These are phyloP conservation scores for Sebastes minor DNA, from an alignment of 2,797 vertebrate genomes.

Conservation along the genomic window DNA sequence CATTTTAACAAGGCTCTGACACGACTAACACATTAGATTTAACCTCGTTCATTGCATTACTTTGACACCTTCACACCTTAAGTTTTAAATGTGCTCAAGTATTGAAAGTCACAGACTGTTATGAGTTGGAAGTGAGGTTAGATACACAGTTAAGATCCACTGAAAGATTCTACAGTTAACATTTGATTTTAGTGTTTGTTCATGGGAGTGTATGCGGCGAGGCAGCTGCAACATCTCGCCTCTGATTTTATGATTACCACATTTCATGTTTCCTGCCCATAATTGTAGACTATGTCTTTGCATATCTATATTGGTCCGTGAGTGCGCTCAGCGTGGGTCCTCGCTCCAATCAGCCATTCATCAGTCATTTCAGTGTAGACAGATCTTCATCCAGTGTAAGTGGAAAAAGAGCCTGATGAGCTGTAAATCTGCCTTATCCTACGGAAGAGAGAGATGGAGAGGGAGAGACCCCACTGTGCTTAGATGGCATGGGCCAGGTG, in stretches of 20 bases:
- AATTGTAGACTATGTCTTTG: conserved; percentile 65
- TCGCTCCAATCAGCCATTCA: conserved; percentile 58
- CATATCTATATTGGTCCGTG: conserved; percentile 63
- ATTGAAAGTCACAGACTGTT: neutral
- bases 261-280: conserved; percentile 64
- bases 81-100: neutral
- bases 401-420: conserved; percentile 70
- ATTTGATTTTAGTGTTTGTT: conserved; percentile 47
- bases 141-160: conserved; percentile 6
- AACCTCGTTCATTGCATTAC: neutral
- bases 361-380: conserved; percentile 54
- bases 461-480: conserved; percentile 63
- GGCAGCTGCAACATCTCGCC: conserved; percentile 64
- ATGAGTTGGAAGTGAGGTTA: conserved; percentile 3
- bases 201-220: conserved; percentile 8
- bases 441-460: conserved; percentile 40
- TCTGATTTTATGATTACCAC: conserved; percentile 68
- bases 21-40: neutral
- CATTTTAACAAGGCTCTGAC: neutral
- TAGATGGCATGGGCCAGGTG: conserved; percentile 68
- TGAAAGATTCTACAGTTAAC: conserved; percentile 23
- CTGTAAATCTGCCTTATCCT: conserved; percentile 52
- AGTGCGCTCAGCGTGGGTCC: conserved; percentile 65
- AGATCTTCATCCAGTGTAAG: conserved; percentile 59
- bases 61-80: neutral